Percentiles rank a stretch among this genome's conserved stretches.
phyloP scores from a whole-genome alignment of 2,797 vertebrate species.

The Betta splendens region DNA sequence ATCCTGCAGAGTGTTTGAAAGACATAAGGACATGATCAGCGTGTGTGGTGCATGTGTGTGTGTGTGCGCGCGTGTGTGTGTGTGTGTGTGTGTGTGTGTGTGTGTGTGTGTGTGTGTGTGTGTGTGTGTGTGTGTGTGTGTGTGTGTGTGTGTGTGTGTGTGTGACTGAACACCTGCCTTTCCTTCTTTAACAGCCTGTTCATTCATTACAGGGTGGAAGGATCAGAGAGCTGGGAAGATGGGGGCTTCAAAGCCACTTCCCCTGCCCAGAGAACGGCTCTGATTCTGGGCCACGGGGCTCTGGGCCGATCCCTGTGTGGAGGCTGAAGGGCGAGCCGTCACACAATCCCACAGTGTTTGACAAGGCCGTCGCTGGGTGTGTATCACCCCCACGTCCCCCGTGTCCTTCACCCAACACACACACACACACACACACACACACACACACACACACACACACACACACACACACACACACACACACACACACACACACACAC shows the following conservation, averaged over 20 bases:
- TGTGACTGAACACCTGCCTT: conserved; percentile 76
- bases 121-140: conserved; percentile 19
- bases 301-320: conserved; percentile 40
- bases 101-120: not conserved
- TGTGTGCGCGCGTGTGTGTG: too few relatives aligned
- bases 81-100: too few relatives aligned
- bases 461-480: conserved; percentile 34
- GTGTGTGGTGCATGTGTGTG: conserved; percentile 6
- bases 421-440: conserved; percentile 35
- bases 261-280: conserved; percentile 54
- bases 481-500: conserved; percentile 43
- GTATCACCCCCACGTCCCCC: conserved; percentile 43
- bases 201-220: conserved; percentile 74
- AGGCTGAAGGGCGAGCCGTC: conserved; percentile 38
- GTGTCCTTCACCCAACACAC: conserved; percentile 42
- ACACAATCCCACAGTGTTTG: conserved; percentile 66
- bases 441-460: conserved; percentile 37
- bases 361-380: conserved; percentile 43
- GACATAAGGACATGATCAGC: conserved; percentile 35
- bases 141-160: not conserved
- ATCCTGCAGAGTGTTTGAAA: conserved; percentile 30
- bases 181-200: conserved; percentile 72
- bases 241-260: conserved; percentile 75
- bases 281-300: conserved; percentile 64
- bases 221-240: conserved; percentile 60